Evolutionary conservation across 2,113 vertebrate species (phyloP), one percentile per base, ranked within the genome.

Genomic region (Ophthalmolycus amberensis): DNA sequence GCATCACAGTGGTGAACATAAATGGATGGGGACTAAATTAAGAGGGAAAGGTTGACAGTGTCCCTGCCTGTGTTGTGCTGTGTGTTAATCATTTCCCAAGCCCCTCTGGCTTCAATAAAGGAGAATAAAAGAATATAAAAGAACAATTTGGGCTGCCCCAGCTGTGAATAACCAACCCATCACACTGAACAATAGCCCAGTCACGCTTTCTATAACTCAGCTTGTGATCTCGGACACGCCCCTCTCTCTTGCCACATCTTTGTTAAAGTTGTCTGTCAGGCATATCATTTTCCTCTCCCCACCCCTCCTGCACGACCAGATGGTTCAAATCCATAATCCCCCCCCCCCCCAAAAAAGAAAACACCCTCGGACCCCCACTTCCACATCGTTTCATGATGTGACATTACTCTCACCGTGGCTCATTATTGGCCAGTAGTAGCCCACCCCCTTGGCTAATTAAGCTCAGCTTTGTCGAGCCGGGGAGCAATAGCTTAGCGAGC

Each of bases 311-410:
- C 92, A 83, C 75, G 84, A 94, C 96, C 98, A 99, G 97, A 99
- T 99, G 98, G 97, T 96, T 95, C 95, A 89, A 99, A 99, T 99
- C 97, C 97, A 99, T 99, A 99, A 99, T 98, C 96, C 95, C 96
- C 95, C 93, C 79, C 1, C 54, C 54, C 10, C 4, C 10, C 94
- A 95, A 95, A 88, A 84, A 81, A 56, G 74, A 59, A 50, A 9
- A 29, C 90, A 85, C 15, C 46, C 54, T 77, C 84, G 44, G 66
- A 46, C 83, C 78, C 76, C 82, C 67, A 25, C 25, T 29, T 82
- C 79, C 79, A 85, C 88, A 91, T 90, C 75, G 73, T 56, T 89
- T 69, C 77, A 86, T 62, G 75, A 86, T 68, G 59, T 73, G 82
- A 80, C 84, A 82, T 85, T 83, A 54, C 85, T 94, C 95, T 87